These are phyloP conservation scores for Oryzias celebensis DNA, from an alignment of 2,113 vertebrate species.

Conservation along the genomic window DNA sequence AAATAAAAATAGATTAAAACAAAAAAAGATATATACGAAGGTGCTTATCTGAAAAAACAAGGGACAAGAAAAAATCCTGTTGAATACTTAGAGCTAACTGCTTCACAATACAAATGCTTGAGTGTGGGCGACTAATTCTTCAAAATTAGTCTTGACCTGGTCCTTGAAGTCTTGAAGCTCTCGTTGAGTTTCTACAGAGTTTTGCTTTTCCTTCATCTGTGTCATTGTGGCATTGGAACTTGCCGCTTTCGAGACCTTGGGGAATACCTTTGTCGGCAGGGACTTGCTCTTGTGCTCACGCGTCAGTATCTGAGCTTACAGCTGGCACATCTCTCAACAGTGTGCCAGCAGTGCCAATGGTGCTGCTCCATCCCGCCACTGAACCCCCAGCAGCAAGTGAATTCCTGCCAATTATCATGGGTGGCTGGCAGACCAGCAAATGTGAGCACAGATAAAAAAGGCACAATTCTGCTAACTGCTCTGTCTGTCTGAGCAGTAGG, in stretches of 20 bases:
- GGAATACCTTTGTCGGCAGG: slow-evolving; percentile 45
- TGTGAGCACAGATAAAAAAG: slow-evolving; percentile 45
- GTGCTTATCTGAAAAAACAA: slow-evolving; percentile 14
- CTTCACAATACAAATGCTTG: too few species aligned
- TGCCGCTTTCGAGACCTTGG: slow-evolving; percentile 38
- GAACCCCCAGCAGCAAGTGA: slow-evolving; percentile 32
- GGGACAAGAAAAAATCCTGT: too few species aligned
- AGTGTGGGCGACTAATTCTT: too few species aligned
- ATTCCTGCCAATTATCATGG: slow-evolving; percentile 61
- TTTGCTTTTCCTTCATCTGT: slow-evolving; percentile 27
- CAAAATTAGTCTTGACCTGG: too few species aligned
- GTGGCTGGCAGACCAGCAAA: slow-evolving; percentile 47
- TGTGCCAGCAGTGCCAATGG: slow-evolving; percentile 37
- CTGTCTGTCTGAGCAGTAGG: slow-evolving; percentile 49
- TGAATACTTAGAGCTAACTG: too few species aligned
- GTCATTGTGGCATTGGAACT: slow-evolving; percentile 35
- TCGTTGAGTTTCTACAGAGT: neutral
- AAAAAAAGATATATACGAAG: slow-evolving; percentile 29
- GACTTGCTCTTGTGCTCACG: slow-evolving; percentile 40
- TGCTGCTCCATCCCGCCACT: slow-evolving; percentile 25
- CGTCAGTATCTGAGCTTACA: slow-evolving; percentile 53
- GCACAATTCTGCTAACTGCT: slow-evolving; percentile 51
- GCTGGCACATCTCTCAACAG: slow-evolving; percentile 45
- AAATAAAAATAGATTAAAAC: slow-evolving; percentile 4
- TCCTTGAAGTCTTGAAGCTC: too few species aligned